Base-by-base conservation (phyloP, 2,888 invertebrate genomes). In the Leptopilina myrica region DNA sequence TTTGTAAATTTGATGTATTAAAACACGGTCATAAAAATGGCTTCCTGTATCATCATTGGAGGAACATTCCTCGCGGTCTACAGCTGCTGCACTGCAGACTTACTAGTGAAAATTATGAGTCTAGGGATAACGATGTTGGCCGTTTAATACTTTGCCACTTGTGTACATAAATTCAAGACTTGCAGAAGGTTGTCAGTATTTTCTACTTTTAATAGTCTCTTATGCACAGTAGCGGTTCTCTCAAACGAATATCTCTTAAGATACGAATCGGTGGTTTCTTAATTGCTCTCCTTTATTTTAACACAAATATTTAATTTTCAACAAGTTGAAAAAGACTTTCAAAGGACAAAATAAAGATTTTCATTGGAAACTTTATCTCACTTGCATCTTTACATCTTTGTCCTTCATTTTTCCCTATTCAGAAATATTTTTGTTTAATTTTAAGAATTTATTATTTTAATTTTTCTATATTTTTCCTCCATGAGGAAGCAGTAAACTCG, bases 101-200 rank as follows among this genome's bases (percentile, higher is more conserved):
- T 56, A 73, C 53, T 73, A 53, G 53, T 14, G 33, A 56, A 73
- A 49, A 73, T 73, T 73, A 73, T 73, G 53, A 73, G 69, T 56
- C 69, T 73, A 73, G 69, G 69, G 69, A 56, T 73, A 73, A 73
- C 56, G 53, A 73, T 73, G 53, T n/a, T 56, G 69, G 69, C 26
- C 69, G 69, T 73, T 73, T 73, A 20, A 56, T 73, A 73, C 69
- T 73, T n/a, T 56, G n/a, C 49, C 69, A 53, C 69, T 56, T 73
- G 53, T 73, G 69, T 73, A 26, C 56, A 73, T 73, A 73, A 73
- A 73, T 73, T 62, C 62, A 62, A 62, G 62, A 62, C 62, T 62
- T 53, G 26, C 33, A 73, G 53, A 49, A 12, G 67, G 67, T 69
- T 53, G 67, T 69, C 67, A 69, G 49, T 69, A 69, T 26, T 26